Evolutionary conservation across 2,797 vertebrate genomes (phyloP).

Genomic region (Euphonia xanthogaster): DNA sequence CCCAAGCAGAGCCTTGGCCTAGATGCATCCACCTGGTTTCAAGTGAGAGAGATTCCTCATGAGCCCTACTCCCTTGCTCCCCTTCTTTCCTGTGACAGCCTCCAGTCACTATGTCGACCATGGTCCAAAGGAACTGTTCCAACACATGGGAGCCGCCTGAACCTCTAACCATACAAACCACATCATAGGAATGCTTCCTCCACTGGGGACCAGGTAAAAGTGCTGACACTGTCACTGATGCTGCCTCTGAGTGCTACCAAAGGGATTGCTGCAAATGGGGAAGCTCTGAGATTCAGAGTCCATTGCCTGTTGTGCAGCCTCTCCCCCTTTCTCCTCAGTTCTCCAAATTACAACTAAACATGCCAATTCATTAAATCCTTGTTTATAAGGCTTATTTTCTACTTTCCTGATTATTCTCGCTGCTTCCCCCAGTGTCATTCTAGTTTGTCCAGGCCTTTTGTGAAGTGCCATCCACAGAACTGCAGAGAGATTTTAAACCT

Average conservation of each 20-base stretch:
- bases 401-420: background rate
- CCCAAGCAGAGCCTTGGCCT: background rate
- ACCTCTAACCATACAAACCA: background rate
- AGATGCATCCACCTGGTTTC: background rate
- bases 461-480: background rate
- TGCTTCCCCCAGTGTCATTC: background rate
- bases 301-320: background rate
- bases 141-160: background rate
- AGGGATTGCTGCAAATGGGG: background rate
- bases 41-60: background rate
- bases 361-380: background rate
- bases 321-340: background rate
- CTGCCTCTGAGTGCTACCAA: background rate
- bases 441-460: background rate
- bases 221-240: background rate
- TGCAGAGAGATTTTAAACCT: background rate
- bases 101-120: background rate
- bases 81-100: background rate
- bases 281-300: background rate
- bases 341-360: background rate
- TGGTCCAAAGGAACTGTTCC: background rate
- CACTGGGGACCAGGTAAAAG: background rate
- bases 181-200: background rate
- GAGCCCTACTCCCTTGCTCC: background rate
- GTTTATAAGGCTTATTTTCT: background rate